Evolutionary conservation across 2,113 vertebrate species (phyloP).

Genomic region (Fregata magnificens): DNA sequence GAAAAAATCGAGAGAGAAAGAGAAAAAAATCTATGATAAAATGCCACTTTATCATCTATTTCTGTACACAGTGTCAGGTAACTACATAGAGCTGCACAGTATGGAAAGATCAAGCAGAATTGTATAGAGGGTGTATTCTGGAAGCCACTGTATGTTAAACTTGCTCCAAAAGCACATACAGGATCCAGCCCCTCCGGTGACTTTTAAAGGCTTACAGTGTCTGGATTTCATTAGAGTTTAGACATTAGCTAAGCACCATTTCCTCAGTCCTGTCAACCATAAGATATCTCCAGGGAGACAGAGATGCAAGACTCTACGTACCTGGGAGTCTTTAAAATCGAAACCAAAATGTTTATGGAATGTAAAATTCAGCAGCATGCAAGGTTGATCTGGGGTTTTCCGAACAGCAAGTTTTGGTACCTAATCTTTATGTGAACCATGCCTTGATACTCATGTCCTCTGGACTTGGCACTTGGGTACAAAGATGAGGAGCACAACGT

Average conservation of each 20-base stretch:
- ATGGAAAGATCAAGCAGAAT: neutral
- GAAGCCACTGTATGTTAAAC: neutral
- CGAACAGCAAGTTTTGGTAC: neutral
- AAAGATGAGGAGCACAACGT: accelerated
- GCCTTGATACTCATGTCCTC: neutral
- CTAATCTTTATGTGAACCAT: neutral
- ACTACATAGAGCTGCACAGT: neutral
- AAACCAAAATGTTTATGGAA: neutral
- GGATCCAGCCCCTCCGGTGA: neutral
- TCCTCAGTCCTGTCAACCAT: neutral
- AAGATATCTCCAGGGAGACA: neutral
- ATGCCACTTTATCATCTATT: neutral
- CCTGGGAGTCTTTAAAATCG: neutral
- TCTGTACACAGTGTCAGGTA: neutral
- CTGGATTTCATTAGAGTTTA: neutral
- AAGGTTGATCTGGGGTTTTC: neutral
- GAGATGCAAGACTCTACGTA: neutral
- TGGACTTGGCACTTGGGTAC: neutral
- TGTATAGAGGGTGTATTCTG: neutral
- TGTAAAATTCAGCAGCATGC: neutral
- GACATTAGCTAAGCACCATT: neutral
- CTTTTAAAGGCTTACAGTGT: neutral
- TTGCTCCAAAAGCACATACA: neutral
- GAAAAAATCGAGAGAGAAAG: neutral
- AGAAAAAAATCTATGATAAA: neutral